Conservation (phyloP, 1,140 invertebrate genomes). For the Condylostylus longicornis region DNA sequence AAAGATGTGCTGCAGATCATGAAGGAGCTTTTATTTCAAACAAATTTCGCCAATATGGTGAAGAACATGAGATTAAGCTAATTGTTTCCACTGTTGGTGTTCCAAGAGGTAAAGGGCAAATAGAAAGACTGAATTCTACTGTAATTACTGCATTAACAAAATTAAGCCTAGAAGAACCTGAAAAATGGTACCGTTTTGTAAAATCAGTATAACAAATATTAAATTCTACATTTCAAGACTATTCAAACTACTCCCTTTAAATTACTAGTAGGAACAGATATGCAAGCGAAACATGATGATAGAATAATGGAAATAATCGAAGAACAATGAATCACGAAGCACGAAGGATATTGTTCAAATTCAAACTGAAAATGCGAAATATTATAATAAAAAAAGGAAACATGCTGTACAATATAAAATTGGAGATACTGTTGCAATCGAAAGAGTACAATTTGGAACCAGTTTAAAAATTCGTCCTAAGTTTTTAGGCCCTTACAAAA, state of each 20-base stretch:
- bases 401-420: background rate
- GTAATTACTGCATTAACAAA: constrained; percentile 11
- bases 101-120: constrained; percentile 14
- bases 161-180: background rate
- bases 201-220: background rate
- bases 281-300: background rate
- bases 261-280: constrained; percentile 1
- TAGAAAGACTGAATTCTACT: constrained; percentile 12
- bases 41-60: constrained; percentile 9
- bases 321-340: background rate
- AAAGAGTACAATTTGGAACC: constrained; percentile 1
- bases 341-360: constrained; percentile 3
- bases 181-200: background rate
- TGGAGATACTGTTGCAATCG: constrained; percentile 4
- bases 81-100: constrained; percentile 7
- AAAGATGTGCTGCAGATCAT: constrained; percentile 22
- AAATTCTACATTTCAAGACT: background rate
- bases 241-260: constrained; percentile 1
- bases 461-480: constrained; percentile 3
- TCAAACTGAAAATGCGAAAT: constrained; percentile 2
- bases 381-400: constrained; percentile 1
- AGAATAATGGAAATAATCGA: background rate
- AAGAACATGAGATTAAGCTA: constrained; percentile 9
- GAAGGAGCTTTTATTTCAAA: constrained; percentile 13
- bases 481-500: constrained; percentile 4